These are phyloP conservation scores for Pomacea canaliculata DNA, from an alignment of 2,888 invertebrate species.

Conservation along the genomic window DNA sequence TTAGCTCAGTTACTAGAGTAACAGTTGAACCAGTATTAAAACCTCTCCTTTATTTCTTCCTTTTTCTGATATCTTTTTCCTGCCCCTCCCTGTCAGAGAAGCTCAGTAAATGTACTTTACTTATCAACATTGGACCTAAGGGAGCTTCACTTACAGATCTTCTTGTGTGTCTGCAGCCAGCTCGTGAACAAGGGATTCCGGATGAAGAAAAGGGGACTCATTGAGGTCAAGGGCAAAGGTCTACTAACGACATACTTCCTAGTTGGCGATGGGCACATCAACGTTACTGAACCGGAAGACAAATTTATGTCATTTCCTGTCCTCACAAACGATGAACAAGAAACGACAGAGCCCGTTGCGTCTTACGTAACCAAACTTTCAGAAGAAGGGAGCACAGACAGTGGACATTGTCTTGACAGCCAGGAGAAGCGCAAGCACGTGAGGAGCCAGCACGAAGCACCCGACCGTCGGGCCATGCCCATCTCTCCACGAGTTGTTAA, in stretches of 20 bases:
- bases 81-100: too few species aligned
- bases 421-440: background rate
- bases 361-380: background rate
- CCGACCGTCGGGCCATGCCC: background rate
- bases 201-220: conserved; percentile 26
- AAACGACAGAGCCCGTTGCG: background rate
- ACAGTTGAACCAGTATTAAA: too few species aligned
- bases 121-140: background rate
- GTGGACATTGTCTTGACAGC: background rate
- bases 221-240: conserved; percentile 33
- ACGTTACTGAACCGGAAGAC: conserved; percentile 22
- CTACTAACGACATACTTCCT: conserved; percentile 30
- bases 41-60: too few species aligned
- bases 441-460: too few species aligned
- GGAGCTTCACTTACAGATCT: too few species aligned
- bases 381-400: background rate
- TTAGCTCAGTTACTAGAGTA: too few species aligned
- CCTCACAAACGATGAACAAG: background rate
- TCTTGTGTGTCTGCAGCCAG: conserved; percentile 5
- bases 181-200: conserved; percentile 23
- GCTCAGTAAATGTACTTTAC: too few species aligned
- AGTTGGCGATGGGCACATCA: conserved; percentile 9
- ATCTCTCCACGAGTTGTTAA: conserved; percentile 2
- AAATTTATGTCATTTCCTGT: conserved; percentile 16
- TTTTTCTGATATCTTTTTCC: too few species aligned